Base-by-base conservation (phyloP, 2,113 vertebrate genomes). In the Trochalopteron elliotii region DNA sequence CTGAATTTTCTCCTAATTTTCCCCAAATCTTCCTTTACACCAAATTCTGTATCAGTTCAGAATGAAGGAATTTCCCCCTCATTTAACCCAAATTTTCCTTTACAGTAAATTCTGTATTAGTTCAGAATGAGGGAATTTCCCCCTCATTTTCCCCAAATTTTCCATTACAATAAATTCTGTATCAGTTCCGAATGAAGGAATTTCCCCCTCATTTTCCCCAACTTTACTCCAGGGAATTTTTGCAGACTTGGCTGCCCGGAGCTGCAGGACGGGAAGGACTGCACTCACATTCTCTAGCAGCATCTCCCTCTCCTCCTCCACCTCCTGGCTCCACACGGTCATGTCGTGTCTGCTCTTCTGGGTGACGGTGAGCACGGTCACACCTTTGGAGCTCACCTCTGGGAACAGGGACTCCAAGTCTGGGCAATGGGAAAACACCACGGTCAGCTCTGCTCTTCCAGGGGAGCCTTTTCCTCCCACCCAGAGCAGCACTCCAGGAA, bases 391-490 rank as follows among this genome's bases (percentile, higher is more conserved):
- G 17, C 97, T 97, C 24, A 97, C 97, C 39, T 98, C 97, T 12
- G 99, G 99, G 94, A 99, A 99, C 77, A 99, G 90, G 3, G 97
- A 97, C 81, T 98, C 97, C 7, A 99, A 98, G 76, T 99, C 99
- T 99, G 79, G 61, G 56, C 33, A 33, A 55, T 37, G 59, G 11
- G 33, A n/a, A 31, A 89, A 95, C 6, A 1, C 4, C 67, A 93
- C 3, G 10, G 59, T 31, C 27, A 1, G 7, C 1, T 9, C 45
- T 19, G 22, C 1, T 71, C 14, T 37, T 10, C 13, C 28, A 22
- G 10, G 28, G 27, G 21, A 75, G 12, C 7, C 6, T 40, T 42
- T 21, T 6, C 35, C 13, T 53, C 47, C 5, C 33, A 37, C 7
- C 61, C 49, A n/a, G 3, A 24, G 1, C n/a, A 25, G 42, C 14